Conservation (phyloP, 2,113 vertebrate species). For the Rhinolophus sinicus region DNA sequence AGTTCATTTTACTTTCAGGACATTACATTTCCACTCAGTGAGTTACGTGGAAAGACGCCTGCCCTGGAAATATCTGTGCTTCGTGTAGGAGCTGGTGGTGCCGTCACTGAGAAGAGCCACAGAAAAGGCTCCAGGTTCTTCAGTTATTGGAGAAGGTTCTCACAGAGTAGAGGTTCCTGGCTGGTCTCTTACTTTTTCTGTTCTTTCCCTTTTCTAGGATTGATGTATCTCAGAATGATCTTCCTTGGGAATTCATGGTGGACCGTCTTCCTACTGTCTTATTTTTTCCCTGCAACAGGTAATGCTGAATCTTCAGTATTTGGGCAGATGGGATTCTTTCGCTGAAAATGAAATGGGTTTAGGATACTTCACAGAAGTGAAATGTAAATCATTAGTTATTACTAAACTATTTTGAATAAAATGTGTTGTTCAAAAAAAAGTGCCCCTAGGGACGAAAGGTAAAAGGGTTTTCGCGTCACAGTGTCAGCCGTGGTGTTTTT, state of each 20-base stretch:
- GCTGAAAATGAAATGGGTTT: slow-evolving; percentile 23
- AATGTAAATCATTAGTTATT: not conserved
- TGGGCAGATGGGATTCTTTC: slow-evolving; percentile 11
- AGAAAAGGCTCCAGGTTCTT: not conserved
- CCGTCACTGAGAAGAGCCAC: accelerated
- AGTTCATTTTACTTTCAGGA: not conserved
- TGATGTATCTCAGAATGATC: slow-evolving; percentile 95
- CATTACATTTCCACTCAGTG: not conserved
- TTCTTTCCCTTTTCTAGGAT: slow-evolving; percentile 86
- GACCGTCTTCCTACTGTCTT: slow-evolving; percentile 95
- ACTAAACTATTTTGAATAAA: not conserved
- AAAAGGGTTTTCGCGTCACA: not conserved
- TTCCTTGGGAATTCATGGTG: slow-evolving; percentile 99
- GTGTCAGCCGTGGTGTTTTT: not conserved
- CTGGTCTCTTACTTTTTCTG: slow-evolving; percentile 46
- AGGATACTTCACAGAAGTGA: not conserved
- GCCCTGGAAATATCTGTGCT: not conserved
- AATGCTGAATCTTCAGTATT: slow-evolving; percentile 60
- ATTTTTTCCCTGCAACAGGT: slow-evolving; percentile 95
- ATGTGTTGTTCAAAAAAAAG: not conserved
- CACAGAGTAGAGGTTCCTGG: not conserved
- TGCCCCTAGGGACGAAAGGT: not conserved
- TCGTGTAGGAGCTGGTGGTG: accelerated
- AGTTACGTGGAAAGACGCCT: not conserved
- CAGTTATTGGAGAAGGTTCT: not conserved